Base-by-base conservation (phyloP, 2,888 invertebrate species). In the Caprella mutica region DNA sequence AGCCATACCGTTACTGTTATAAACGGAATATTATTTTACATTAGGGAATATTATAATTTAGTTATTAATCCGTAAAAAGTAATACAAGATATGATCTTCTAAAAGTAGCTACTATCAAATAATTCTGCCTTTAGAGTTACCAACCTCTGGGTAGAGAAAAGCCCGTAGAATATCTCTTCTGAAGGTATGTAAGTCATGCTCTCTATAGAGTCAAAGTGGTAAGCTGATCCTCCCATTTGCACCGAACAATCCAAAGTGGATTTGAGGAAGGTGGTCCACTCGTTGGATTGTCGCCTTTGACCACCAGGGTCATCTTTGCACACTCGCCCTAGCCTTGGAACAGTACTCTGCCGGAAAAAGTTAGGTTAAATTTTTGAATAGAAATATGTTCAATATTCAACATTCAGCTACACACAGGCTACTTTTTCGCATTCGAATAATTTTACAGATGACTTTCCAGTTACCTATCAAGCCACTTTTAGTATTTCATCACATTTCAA, bases 241-340 rank as follows among this genome's bases (percentile, higher is more conserved):
- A 87, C 73, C 0, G 88, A 85, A 69, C 91, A 91, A 70, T 84
- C 86, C 9, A 91, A 73, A 0, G 90, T 78, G 0, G 90, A 88
- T 73, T 91, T 91, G 17, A 86, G 75, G 71, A 87, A 91, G 0
- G 90, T 89, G n/a, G 88, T 86, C 91, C 92, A 93, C 66, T 84
- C 86, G 67, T 90, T 84, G 66, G 82, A 83, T 71, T 86, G 77
- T 71, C 86, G 78, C 2, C 40, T 42, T 1, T 46, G 43, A 14
- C 64, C 60, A n/a, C 86, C 87, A 2, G 78, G 76, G 71, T 94
- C 93, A 70, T 86, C 85, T 74, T 92, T 92, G 71, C 93, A 93
- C 2, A 93, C 85, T 52, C 93, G 78, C 0, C 88, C 92, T 56
- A 93, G 87, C 65, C 93, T 80, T 1, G 92, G 91, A 73, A 89